Evolutionary conservation across 1,140 invertebrate genomes (phyloP), one percentile per base, ranked within the genome.

Genomic region (Aphidius gifuensis): DNA sequence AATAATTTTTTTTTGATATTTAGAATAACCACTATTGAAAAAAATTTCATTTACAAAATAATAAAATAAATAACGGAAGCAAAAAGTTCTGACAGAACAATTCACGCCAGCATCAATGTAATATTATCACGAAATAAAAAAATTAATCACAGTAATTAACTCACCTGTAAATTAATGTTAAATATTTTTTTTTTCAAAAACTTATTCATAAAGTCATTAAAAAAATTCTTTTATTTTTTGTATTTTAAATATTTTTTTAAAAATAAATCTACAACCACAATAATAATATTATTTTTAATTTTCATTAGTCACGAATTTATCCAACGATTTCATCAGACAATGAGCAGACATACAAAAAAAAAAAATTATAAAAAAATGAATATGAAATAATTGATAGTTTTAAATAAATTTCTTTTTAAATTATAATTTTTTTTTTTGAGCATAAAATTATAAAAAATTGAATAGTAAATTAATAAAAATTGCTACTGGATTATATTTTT

Each of bases 141-240:
- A 43, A 54, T n/a, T 60, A 64, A 64, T 64, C 45, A 64, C 58
- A 60, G 58, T 45, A 64, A 64, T 64, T 64, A 64, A 44, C 0
- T 23, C n/a, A 21, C 5, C 23, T 51, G 42, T 45, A 42, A 64
- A 54, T 58, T 51, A 53, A 42, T 57, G 47, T 32, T 32, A 3
- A 32, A 32, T 32, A 23, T 32, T 32, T 32, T 32, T 32, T 16
- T 16, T 16, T 16, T 16, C 16, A 40, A 44, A 46, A 58, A 42
- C 40, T 59, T 42, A 53, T 39, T n/a, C 47, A 11, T 21, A 16
- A 40, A 23, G 32, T 38, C 11, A 9, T 11, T 21, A n/a, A 32
- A 32, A 32, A 32, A 32, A 1, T 32, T 48, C n/a, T 48, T 16
- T 48, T 5, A 5, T 16, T 48, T 11, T 48, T 9, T 51, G 23